Evolutionary conservation across 2,888 invertebrate species (phyloP).

Genomic region (Ophion costatus): DNA sequence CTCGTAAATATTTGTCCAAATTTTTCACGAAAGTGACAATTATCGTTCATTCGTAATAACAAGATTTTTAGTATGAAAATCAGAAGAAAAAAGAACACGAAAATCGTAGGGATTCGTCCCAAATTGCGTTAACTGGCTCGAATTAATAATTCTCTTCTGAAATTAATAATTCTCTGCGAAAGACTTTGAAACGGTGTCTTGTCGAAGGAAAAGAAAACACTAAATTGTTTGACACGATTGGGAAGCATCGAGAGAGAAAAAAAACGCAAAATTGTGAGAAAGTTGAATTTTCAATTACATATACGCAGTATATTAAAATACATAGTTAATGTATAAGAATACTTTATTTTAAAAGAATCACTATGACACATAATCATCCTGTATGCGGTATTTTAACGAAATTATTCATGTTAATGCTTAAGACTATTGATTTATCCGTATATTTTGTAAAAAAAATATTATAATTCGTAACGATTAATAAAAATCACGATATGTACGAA

Average conservation of each 20-base stretch:
- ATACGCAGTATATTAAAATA: conserved; percentile 47
- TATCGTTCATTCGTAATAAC: conserved; percentile 56
- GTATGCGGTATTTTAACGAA: conserved; percentile 67
- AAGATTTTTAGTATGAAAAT: conserved; percentile 51
- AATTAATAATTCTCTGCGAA: neutral
- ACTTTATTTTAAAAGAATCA: conserved; percentile 67
- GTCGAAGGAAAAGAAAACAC: neutral
- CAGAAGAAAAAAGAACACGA: conserved; percentile 23
- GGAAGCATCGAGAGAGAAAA: conserved; percentile 22
- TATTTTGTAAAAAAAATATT: conserved; percentile 79
- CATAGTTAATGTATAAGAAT: conserved; percentile 64
- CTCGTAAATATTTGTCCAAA: conserved; percentile 73
- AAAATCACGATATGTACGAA: conserved; percentile 70
- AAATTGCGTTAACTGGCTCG: no score
- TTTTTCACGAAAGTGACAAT: conserved; percentile 64
- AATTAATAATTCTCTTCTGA: neutral
- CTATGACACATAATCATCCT: conserved; percentile 67
- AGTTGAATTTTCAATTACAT: conserved; percentile 49
- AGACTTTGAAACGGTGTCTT: conserved; percentile 1
- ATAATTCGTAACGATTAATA: conserved; percentile 78
- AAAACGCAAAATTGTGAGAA: conserved; percentile 35
- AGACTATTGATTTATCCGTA: conserved; percentile 77
- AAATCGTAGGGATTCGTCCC: neutral
- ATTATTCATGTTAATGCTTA: conserved; percentile 74
- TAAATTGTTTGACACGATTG: neutral